A percentile compares a stretch with the other conserved stretches of the same genome.
phyloP scores from a whole-genome alignment of 2,888 invertebrate genomes.

The Hoplodrina blanda region DNA sequence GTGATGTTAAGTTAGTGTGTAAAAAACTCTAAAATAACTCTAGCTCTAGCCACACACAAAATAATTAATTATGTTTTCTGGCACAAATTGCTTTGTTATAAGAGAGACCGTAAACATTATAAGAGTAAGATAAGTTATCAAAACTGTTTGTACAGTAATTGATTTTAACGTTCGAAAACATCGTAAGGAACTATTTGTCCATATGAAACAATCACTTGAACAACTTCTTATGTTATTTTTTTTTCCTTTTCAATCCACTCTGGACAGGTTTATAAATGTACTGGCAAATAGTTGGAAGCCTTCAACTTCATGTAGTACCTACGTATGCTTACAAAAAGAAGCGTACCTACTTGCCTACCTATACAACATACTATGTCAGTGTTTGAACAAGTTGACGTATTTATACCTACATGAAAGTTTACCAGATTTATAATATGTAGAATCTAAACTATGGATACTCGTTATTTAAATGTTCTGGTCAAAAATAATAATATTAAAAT shows the following conservation, averaged over 20 bases:
- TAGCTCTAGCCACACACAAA: too few species aligned
- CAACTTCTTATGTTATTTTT: slow-evolving; percentile 28
- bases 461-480: too few species aligned
- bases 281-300: slow-evolving; percentile 27
- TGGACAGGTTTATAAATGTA: slow-evolving; percentile 37
- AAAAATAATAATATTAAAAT: too few species aligned
- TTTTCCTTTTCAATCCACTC: slow-evolving; percentile 17
- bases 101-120: not conserved
- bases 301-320: slow-evolving; percentile 22
- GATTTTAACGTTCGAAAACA: slow-evolving; percentile 13
- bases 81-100: not conserved
- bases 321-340: not conserved
- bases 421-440: too few species aligned
- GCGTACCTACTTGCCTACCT: not conserved
- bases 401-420: not conserved
- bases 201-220: slow-evolving; percentile 28
- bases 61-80: too few species aligned
- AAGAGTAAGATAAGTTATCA: not conserved
- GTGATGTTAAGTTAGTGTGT: too few species aligned
- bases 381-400: not conserved
- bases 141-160: slow-evolving; percentile 1
- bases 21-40: too few species aligned
- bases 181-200: slow-evolving; percentile 9
- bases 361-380: not conserved
- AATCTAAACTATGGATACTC: too few species aligned